A percentile compares a stretch with the other conserved stretches of the same genome.
These are phyloP conservation scores for Pyrgilauda ruficollis DNA, from an alignment of 2,113 vertebrate species.

Conservation along the genomic window DNA sequence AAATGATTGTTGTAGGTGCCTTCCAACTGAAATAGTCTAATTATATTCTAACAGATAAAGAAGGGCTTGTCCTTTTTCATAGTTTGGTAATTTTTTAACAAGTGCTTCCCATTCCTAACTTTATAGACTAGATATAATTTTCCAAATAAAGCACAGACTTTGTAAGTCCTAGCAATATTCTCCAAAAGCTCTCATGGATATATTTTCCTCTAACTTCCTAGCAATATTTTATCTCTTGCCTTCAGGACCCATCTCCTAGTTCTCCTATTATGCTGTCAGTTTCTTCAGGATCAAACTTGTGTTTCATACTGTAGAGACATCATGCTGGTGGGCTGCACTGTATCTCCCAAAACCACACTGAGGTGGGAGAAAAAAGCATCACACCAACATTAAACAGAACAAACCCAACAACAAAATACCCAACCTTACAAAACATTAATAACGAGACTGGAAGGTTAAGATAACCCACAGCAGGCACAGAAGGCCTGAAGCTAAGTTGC, in stretches of 20 bases:
- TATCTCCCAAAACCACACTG: background rate
- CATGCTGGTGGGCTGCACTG: background rate
- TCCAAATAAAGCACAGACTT: background rate
- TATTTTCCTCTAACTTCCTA: background rate
- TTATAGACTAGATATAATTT: background rate
- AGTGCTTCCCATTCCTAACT: background rate
- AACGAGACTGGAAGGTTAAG: background rate
- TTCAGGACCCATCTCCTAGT: background rate
- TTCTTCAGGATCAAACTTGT: background rate
- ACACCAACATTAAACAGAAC: background rate
- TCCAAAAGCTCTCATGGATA: background rate
- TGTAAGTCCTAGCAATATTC: background rate
- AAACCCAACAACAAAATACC: background rate
- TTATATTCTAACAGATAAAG: background rate
- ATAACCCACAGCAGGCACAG: background rate
- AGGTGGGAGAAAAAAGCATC: background rate
- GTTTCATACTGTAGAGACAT: background rate
- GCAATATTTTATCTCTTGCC: background rate
- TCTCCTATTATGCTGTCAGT: background rate
- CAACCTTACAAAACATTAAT: background rate
- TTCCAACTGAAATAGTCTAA: background rate
- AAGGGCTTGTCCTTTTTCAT: background rate
- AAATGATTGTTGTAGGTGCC: background rate
- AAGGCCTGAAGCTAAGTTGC: background rate
- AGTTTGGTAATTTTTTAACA: background rate